Base-by-base conservation (phyloP, 2,113 vertebrate species). In the Aptenodytes forsteri region DNA sequence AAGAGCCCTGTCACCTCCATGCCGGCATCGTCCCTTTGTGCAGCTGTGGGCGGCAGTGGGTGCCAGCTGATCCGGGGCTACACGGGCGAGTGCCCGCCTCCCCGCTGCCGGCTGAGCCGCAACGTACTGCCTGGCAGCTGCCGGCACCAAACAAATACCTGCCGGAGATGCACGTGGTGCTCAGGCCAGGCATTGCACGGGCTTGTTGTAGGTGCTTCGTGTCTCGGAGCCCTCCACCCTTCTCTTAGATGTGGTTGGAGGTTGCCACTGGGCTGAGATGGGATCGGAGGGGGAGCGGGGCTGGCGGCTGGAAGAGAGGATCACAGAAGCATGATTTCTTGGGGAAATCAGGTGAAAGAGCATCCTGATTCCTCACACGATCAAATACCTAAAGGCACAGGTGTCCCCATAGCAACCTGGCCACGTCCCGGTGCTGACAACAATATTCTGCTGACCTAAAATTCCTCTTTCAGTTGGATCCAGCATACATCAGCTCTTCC, bases 281-380 rank as follows among this genome's bases (percentile, higher is more conserved):
- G 0, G 4, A 34, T 86, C 1, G 0, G 58, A 27, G 26, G 4
- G 2, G 69, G 42, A 81, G 34, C 0, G 0, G 70, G 75, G 75
- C 61, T 78, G 72, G 42, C 2, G 3, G 64, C 52, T 79, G 85
- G 85, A 34, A 21, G 34, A 56, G 40, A 87, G 8, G 49, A 81
- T 66, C 64, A 30, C 76, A 73, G 80, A 50, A 77, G 46, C 32
- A 6, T 0, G 14, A 32, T 61, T 80, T 52, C 54, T 80, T 36
- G 11, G 54, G 81, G 59, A 66, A 91, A 95, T 66, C 40, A 54
- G 73, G 77, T 36, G 73, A 94, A 82, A 55, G 85, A 90, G 47
- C 69, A 67, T 65, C 82, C 65, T 0, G 11, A 62, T 32, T 34
- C 65, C 82, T 47, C 5, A 7, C 32, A 56, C 0, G 1, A 56